Conservation (phyloP, 2,888 invertebrate genomes). For the Steinernema scapterisci region DNA sequence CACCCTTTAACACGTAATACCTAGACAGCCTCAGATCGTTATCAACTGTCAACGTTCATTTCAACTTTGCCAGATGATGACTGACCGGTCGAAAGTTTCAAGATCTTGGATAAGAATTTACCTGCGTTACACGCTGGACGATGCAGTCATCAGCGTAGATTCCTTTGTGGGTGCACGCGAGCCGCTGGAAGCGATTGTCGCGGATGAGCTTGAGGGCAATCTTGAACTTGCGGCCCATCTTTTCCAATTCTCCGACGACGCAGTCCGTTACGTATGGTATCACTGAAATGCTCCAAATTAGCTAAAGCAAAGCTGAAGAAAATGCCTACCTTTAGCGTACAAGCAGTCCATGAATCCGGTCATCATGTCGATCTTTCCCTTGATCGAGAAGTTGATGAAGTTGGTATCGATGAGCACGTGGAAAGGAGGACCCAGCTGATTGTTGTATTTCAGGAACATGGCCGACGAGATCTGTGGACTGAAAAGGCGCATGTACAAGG, state of each 20-base stretch:
- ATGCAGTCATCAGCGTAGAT: constrained; percentile 99
- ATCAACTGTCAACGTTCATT: no score
- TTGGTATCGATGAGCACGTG: constrained; percentile 95
- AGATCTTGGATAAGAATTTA: constrained; percentile 62
- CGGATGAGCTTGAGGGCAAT: constrained; percentile 86
- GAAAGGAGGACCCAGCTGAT: constrained; percentile 95
- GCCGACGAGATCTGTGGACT: constrained; percentile 75
- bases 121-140: constrained; percentile 87
- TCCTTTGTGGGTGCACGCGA: constrained; percentile 92
- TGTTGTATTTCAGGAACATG: constrained; percentile 95
- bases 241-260: constrained; percentile 94
- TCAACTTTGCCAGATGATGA: no score
- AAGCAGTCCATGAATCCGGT: constrained; percentile 99
- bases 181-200: constrained; percentile 88
- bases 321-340: constrained; percentile 82
- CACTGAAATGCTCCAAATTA: constrained; percentile 72
- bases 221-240: constrained; percentile 90
- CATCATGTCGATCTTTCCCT: constrained; percentile 93
- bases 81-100: no score
- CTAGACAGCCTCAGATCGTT: no score
- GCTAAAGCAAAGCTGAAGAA: neutral
- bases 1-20: no score
- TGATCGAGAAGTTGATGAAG: constrained; percentile 97
- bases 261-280: constrained; percentile 98
- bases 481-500: constrained; percentile 34